Base-by-base conservation (phyloP, 2,888 invertebrate species). In the Drosophila anceps region DNA sequence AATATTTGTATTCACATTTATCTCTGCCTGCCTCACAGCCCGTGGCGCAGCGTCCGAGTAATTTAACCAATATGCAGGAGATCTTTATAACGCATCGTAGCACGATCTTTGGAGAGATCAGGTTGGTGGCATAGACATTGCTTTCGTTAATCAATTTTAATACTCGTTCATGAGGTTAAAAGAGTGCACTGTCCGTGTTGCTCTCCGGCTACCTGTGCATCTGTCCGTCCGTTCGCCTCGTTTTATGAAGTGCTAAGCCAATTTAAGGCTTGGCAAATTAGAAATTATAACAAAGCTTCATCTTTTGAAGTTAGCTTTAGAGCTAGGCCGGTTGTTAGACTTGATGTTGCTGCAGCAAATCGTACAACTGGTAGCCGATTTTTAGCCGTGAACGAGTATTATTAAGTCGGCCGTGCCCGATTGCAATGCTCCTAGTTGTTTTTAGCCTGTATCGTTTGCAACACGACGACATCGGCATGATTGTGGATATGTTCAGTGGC, bases 61-160 rank as follows among this genome's bases (percentile, higher is more conserved):
- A 54, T 8, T 35, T 57, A 15, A 9, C 24, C 35, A 59, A 70
- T 12, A 12, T 79, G 37, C 83, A 90, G 7, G 71, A 80, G 4
- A 63, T 92, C 4, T 92, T 76, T 54, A 84, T 92, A 15, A 86
- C 91, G 0, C 91, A 92, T 75, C 92, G 91, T 4, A 86, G 89
- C 63, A 82, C 84, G 0, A 80, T 92, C 4, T 86, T 79, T 50
- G 88, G 90, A 0, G 91, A 92, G 44, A 74, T 92, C 0, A 82
- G 79, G 85, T 83, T 53, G 1, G 54, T 55, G 29, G 9, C 33
- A n/a, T 15, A 15, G 8, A n/a, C 37, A 15, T 0, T 15, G 13
- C 3, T 8, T n/a, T n/a, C 5, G 46, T 5, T 44, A 5, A 13
- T 12, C 43, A 12, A 3, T 44, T 44, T 20, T 24, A 29, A n/a